Percentiles rank a stretch among this genome's conserved stretches.
These are phyloP conservation scores for Melanostigma gelatinosum DNA, from an alignment of 2,113 vertebrate genomes.

Conservation along the genomic window DNA sequence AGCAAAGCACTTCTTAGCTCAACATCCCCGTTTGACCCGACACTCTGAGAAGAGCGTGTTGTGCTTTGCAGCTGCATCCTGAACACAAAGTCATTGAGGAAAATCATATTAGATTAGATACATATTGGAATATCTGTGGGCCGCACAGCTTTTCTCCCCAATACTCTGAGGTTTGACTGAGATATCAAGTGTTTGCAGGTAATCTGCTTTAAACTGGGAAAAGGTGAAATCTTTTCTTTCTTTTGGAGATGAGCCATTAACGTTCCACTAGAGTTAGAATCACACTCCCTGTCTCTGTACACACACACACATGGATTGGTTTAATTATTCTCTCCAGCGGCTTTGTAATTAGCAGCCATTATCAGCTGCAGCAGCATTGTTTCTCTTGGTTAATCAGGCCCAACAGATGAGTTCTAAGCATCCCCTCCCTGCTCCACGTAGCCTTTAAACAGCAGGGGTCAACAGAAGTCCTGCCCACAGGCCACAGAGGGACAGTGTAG, in stretches of 20 bases:
- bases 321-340: slow-evolving; percentile 50
- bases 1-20: slow-evolving; percentile 27
- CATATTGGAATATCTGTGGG: not conserved
- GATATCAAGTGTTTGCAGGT: not conserved
- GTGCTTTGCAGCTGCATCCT: slow-evolving; percentile 9
- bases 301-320: slow-evolving; percentile 25
- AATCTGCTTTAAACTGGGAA: slow-evolving; percentile 23
- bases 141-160: slow-evolving; percentile 4
- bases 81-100: slow-evolving; percentile 25
- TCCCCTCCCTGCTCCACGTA: slow-evolving; percentile 33
- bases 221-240: not conserved
- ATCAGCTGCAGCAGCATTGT: slow-evolving; percentile 49
- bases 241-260: not conserved
- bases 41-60: not conserved
- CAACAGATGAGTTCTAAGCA: slow-evolving; percentile 52
- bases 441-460: slow-evolving; percentile 27
- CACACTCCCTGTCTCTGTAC: not conserved
- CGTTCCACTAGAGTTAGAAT: not conserved
- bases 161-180: not conserved
- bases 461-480: slow-evolving; percentile 23
- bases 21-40: slow-evolving; percentile 32
- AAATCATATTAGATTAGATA: slow-evolving; percentile 28
- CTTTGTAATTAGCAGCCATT: slow-evolving; percentile 61
- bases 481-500: slow-evolving; percentile 9
- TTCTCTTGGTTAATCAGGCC: slow-evolving; percentile 42